phyloP scores from a whole-genome alignment of 2,888 invertebrate species.

The Sphaerophoria rueppellii region DNA sequence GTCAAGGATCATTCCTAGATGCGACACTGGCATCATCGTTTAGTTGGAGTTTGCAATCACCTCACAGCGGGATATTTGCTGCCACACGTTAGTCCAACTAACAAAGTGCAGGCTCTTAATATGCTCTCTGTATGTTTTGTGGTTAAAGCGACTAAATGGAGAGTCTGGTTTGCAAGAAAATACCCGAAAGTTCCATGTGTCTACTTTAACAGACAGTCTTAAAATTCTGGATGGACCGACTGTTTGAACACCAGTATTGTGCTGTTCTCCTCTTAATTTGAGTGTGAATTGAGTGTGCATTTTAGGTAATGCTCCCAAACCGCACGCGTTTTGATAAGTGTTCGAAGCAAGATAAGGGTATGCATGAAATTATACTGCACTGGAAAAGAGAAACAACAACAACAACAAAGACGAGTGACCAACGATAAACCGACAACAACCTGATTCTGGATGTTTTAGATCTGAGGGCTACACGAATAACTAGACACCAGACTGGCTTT shows the following conservation, averaged over 20 bases:
- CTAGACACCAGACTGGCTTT: slow-evolving; percentile 11
- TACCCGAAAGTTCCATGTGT: too few relatives aligned
- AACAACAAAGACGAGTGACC: slow-evolving; percentile 4
- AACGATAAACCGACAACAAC: slow-evolving; percentile 52
- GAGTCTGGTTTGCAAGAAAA: slow-evolving; percentile 13
- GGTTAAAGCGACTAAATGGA: slow-evolving; percentile 3
- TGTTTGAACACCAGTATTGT: slow-evolving; percentile 17
- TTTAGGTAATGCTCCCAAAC: slow-evolving; percentile 39
- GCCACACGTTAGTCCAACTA: slow-evolving; percentile 29
- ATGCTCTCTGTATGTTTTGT: slow-evolving; percentile 6
- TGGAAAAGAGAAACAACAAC: neutral
- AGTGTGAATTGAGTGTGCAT: slow-evolving; percentile 31
- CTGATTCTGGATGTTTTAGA: slow-evolving; percentile 29
- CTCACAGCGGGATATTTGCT: slow-evolving; percentile 7
- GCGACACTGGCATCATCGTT: slow-evolving; percentile 9
- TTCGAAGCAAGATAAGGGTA: slow-evolving; percentile 33
- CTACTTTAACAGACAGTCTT: too few relatives aligned
- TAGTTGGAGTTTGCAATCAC: neutral
- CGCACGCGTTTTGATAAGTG: slow-evolving; percentile 60
- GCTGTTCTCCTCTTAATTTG: slow-evolving; percentile 9
- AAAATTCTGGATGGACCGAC: neutral
- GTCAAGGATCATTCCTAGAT: slow-evolving; percentile 22
- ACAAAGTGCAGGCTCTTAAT: slow-evolving; percentile 36
- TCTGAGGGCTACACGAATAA: neutral
- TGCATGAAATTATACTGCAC: slow-evolving; percentile 17